phyloP scores from a whole-genome alignment of 2,888 invertebrate species.

The Agapetus fuscipes region DNA sequence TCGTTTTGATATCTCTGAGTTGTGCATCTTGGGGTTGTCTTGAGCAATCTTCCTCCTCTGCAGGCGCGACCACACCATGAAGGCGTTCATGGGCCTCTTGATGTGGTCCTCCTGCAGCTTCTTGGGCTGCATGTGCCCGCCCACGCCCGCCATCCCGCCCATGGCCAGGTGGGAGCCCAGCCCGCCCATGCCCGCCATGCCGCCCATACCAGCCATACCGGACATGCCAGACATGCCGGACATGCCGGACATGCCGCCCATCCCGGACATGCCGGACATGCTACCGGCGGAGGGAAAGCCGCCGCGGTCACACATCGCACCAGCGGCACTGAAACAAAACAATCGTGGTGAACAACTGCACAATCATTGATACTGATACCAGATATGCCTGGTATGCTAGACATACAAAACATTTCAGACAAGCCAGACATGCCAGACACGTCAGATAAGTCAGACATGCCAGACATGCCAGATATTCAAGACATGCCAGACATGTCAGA shows the following conservation, averaged over 20 bases:
- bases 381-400: background rate
- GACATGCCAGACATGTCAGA: too few species aligned
- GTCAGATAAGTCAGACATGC: too few species aligned
- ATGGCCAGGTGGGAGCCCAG: slow-evolving; percentile 40
- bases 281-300: slow-evolving; percentile 58
- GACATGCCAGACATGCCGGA: slow-evolving; percentile 39
- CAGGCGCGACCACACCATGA: slow-evolving; percentile 95
- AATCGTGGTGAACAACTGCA: background rate
- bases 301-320: background rate
- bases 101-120: slow-evolving; percentile 76
- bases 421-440: too few species aligned
- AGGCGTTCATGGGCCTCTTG: slow-evolving; percentile 96
- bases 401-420: too few species aligned
- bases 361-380: background rate
- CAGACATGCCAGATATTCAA: too few species aligned
- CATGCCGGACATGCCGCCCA: slow-evolving; percentile 49
- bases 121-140: slow-evolving; percentile 34
- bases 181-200: slow-evolving; percentile 33
- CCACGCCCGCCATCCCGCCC: slow-evolving; percentile 47
- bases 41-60: slow-evolving; percentile 93
- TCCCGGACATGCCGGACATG: slow-evolving; percentile 60
- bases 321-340: slow-evolving; percentile 12
- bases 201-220: slow-evolving; percentile 46
- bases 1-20: slow-evolving; percentile 91
- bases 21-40: slow-evolving; percentile 98